Evolutionary conservation across 2,888 invertebrate genomes (phyloP).

Genomic region (Resseliella maxima): DNA sequence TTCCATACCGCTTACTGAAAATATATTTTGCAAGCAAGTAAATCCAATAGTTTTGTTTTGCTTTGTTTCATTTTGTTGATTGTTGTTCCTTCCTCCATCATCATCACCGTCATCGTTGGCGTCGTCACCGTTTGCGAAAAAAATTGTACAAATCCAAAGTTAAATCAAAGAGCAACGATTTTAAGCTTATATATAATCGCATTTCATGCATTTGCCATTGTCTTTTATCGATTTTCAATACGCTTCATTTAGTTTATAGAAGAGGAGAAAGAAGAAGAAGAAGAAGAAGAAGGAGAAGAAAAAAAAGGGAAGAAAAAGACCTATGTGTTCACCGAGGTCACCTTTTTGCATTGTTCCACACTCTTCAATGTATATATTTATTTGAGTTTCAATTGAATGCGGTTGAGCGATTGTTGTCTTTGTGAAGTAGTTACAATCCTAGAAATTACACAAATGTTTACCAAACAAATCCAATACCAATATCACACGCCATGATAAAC

Average conservation of each 20-base stretch:
- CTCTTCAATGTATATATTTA: background rate
- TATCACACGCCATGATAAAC: background rate
- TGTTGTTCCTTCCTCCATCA: background rate
- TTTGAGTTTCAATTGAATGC: constrained; percentile 36
- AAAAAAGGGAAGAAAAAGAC: background rate
- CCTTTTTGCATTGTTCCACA: background rate
- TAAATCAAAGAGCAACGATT: constrained; percentile 38
- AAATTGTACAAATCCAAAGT: background rate
- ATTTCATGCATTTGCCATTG: constrained; percentile 43
- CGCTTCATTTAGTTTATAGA: constrained; percentile 14
- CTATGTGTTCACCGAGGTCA: background rate
- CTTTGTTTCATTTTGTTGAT: constrained; percentile 29
- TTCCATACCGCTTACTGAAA: background rate
- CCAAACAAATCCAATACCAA: constrained; percentile 31
- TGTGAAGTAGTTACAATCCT: constrained; percentile 33
- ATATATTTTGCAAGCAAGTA: background rate
- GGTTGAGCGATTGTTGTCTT: constrained; percentile 36
- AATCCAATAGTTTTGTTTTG: constrained; percentile 20
- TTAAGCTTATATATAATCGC: constrained; percentile 39
- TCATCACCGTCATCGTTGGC: background rate
- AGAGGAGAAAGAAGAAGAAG: background rate
- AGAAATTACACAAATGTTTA: constrained; percentile 33
- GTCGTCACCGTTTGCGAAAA: background rate
- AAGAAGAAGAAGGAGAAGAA: background rate
- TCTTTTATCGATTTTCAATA: constrained; percentile 8